Base-by-base conservation (phyloP, 2,888 invertebrate genomes). In the Cephus rjabovi region DNA sequence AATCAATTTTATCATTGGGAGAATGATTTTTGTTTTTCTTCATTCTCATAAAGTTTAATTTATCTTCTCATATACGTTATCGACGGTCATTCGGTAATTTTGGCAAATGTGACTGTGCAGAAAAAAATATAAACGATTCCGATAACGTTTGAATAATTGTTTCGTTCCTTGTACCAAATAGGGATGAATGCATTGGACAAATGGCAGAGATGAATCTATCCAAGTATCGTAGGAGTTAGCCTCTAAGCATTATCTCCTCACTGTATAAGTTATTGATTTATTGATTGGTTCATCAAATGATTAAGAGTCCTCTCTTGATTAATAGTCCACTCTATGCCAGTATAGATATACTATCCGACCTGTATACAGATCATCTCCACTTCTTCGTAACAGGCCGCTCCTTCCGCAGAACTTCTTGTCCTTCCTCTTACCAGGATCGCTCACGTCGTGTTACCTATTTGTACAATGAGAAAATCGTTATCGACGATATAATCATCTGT, bases 181-280 rank as follows among this genome's bases (percentile, higher is more conserved):
- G 56, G 56, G 23, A 56, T 2, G 56, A 56, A 56, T 56, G 23
- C 56, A 56, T 56, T 15, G 15, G 71, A 71, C 71, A 71, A 71
- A 71, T 71, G 71, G 71, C 71, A 71, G 71, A 71, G 71, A 71
- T 71, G 71, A 34, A 71, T 71, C 71, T 71, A 71, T 71, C 71
- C 15, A 3, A 33, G 33, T 34, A 34, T 34, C 71, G 71, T 71
- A 71, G 71, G 71, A 31, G 71, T 71, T 71, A 31, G 71, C 56
- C 56, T 71, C 71, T 34, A 34, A 71, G 71, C 31, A 71, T 56
- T 71, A 71, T 15, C 71, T 71, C 71, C 71, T 34, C 34, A 71
- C 31, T 80, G 81, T 81, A 84, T 85, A 86, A 84, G 86, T 84
- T 87, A 88, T 88, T 88, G 89, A 89, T 89, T 89, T 87, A 89